Conservation (phyloP, 2,113 vertebrate species). For the Pogonocichla stellata region DNA sequence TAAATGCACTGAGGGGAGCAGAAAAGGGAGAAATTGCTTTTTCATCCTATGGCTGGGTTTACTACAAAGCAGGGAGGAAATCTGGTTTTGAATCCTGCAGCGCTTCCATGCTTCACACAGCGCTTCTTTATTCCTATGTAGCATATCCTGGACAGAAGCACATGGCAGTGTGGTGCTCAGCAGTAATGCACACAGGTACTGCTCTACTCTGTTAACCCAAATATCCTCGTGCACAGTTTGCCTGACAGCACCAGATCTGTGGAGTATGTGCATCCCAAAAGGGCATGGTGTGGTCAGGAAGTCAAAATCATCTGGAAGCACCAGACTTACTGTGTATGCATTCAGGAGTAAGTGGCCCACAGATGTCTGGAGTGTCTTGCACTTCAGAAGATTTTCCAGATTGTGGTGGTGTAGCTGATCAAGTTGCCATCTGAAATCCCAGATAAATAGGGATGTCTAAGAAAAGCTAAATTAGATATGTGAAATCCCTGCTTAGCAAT, state of each 20-base stretch:
- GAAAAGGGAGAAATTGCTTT: background rate
- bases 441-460: background rate
- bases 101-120: background rate
- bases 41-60: background rate
- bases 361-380: background rate
- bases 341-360: accelerated
- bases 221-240: background rate
- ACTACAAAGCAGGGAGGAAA: background rate
- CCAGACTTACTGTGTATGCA: accelerated
- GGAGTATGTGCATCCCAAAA: background rate
- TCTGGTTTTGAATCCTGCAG: background rate
- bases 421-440: background rate
- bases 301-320: background rate
- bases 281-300: background rate
- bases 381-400: background rate
- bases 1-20: background rate
- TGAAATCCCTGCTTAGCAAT: background rate
- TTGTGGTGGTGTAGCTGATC: background rate
- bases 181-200: background rate
- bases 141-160: background rate
- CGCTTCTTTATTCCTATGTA: background rate
- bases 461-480: background rate
- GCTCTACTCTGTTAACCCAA: background rate
- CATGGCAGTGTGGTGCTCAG: background rate
- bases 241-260: background rate